phyloP scores from a whole-genome alignment of 2,797 vertebrate species.

The Hapalemur alaotrensis region DNA sequence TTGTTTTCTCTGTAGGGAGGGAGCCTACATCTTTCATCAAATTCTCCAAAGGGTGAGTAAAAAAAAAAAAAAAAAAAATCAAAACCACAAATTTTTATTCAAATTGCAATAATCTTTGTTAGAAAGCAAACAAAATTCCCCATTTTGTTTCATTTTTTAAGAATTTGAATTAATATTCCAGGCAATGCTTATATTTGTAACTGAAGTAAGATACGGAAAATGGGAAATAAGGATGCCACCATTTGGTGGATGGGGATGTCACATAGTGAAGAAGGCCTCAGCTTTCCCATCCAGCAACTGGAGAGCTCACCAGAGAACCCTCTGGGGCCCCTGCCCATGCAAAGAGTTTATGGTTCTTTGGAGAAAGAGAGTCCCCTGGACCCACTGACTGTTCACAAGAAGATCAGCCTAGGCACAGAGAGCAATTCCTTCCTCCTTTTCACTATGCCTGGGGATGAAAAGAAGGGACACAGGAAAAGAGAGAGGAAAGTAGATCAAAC shows the following conservation, averaged over 20 bases:
- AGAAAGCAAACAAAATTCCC: neutral
- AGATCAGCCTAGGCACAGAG: neutral
- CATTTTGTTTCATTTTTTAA: neutral
- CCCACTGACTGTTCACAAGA: neutral
- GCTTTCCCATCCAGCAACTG: neutral
- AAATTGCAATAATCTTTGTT: neutral
- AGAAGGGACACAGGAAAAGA: neutral
- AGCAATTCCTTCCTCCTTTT: neutral
- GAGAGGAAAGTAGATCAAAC: neutral
- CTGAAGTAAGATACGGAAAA: neutral
- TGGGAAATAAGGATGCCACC: neutral
- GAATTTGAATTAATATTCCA: neutral
- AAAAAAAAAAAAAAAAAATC: neutral
- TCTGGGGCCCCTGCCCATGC: neutral
- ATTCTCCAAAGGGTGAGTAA: neutral
- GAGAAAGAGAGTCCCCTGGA: neutral
- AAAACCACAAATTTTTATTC: neutral
- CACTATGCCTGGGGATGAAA: neutral
- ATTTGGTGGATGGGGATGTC: neutral
- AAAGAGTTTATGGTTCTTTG: too few species aligned
- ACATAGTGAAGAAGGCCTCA: neutral
- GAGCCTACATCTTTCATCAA: neutral
- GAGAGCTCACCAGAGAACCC: neutral
- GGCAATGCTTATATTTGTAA: neutral
- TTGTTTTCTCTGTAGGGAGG: neutral